Evolutionary conservation across 1,140 invertebrate species (phyloP).

Genomic region (Colletes latitarsis): DNA sequence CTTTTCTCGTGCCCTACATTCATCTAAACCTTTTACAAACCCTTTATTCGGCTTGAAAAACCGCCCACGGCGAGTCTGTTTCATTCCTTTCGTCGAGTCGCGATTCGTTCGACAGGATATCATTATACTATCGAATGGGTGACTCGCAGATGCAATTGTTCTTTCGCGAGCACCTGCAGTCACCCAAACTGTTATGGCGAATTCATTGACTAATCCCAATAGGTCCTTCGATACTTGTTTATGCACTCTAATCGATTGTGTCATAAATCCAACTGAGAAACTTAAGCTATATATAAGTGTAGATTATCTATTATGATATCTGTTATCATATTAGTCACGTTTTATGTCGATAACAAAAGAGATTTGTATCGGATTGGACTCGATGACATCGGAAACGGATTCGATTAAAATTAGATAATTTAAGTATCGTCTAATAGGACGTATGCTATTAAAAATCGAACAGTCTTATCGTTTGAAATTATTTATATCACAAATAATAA

Average conservation of each 20-base stretch:
- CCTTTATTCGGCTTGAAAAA: neutral
- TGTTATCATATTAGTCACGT: conserved; percentile 20
- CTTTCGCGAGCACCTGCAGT: conserved; percentile 63
- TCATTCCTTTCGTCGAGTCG: neutral
- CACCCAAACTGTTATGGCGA: conserved; percentile 63
- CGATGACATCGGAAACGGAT: neutral
- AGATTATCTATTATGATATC: neutral
- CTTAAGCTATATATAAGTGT: neutral
- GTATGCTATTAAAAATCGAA: conserved; percentile 12
- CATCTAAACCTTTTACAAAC: neutral
- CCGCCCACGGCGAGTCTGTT: neutral
- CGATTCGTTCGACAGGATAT: neutral
- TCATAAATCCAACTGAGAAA: neutral
- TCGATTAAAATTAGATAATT: conserved; percentile 35
- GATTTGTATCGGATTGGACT: conserved; percentile 40
- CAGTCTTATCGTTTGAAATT: conserved; percentile 19
- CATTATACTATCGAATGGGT: neutral
- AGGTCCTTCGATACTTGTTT: neutral
- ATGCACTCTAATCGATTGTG: neutral
- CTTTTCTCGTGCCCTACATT: conserved; percentile 56
- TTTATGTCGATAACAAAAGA: conserved; percentile 47
- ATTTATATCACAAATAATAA: neutral
- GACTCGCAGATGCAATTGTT: conserved; percentile 50
- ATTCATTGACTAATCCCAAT: conserved; percentile 46
- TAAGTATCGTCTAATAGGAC: conserved; percentile 16